Evolutionary conservation across 2,888 invertebrate genomes (phyloP), one percentile per base, ranked within the genome.

Genomic region (Drosophila macrospina): DNA sequence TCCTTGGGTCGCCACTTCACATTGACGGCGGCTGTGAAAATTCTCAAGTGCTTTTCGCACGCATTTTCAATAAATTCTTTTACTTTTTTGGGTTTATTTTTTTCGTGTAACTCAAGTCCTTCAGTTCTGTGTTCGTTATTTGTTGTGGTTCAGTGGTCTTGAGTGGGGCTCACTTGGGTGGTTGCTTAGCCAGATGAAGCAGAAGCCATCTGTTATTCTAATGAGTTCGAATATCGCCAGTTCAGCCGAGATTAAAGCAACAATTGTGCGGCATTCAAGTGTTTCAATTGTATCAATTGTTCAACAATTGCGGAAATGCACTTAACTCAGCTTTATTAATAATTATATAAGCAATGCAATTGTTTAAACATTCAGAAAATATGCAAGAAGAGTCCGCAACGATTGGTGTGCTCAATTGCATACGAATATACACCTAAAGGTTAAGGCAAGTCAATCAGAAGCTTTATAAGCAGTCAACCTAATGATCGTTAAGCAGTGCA

Each of bases 31-130:
- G 61, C 45, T 65, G 66, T 41, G 61, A 76, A 67, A 57, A 55
- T 74, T 61, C 54, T 74, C 67, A 70, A 70, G 73, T 47, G 47
- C 42, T 70, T 81, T 75, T 73, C 61, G 48, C 70, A 75, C 79
- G 83, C 76, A 82, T 80, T 81, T 86, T 85, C 83, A 76, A 81
- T 85, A 70, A 60, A 66, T 66, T 74, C 24, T 28, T 42, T 51
- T 51, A 47, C 52, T 32, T 28, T 28, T 5, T 28, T 5, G 8
- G 6, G 6, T 30, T 34, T 42, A 37, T 32, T 36, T 20, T 13
- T 13, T 32, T 39, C n/a, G n/a, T 41, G 34, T 24, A 0, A 30
- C 34, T 48, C 26, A 39, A 68, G 41, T 8, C 48, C 13, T 44
- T 51, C 26, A 54, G 51, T n/a, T n/a, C 39, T 42, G 36, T 56